These are phyloP conservation scores for Drosophila koepferae DNA, from an alignment of 2,888 invertebrate species.

Conservation along the genomic window DNA sequence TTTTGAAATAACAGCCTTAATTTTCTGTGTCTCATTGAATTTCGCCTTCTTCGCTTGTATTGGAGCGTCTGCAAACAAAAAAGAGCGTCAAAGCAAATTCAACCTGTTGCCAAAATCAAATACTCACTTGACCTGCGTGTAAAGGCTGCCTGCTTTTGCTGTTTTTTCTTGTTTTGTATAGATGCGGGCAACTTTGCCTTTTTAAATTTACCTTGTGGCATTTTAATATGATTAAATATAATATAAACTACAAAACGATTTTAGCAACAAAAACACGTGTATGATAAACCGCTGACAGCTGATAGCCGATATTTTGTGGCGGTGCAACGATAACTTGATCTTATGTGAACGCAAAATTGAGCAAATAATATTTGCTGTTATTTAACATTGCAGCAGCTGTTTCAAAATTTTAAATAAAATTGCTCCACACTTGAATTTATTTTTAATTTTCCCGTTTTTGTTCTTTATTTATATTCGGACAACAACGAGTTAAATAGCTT, in stretches of 20 bases:
- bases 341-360: not conserved
- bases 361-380: not conserved
- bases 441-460: not conserved
- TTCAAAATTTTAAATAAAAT: not conserved
- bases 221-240: constrained; percentile 62
- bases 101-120: constrained; percentile 27
- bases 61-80: constrained; percentile 87
- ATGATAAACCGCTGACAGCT: constrained; percentile 39
- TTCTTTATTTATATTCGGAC: constrained; percentile 8
- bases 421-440: not conserved
- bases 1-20: constrained; percentile 88
- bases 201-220: constrained; percentile 89
- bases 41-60: constrained; percentile 88
- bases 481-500: constrained; percentile 8
- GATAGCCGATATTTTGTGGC: constrained; percentile 14
- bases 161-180: constrained; percentile 86
- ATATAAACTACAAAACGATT: not conserved
- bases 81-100: constrained; percentile 72
- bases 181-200: constrained; percentile 87
- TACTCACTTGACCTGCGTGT: constrained; percentile 87
- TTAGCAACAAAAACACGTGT: constrained; percentile 37
- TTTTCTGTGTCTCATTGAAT: constrained; percentile 87
- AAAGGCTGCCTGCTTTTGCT: constrained; percentile 85
- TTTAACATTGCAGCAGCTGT: not conserved
- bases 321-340: constrained; percentile 19